phyloP scores from a whole-genome alignment of 2,888 invertebrate genomes.

The Diaphora mendica region DNA sequence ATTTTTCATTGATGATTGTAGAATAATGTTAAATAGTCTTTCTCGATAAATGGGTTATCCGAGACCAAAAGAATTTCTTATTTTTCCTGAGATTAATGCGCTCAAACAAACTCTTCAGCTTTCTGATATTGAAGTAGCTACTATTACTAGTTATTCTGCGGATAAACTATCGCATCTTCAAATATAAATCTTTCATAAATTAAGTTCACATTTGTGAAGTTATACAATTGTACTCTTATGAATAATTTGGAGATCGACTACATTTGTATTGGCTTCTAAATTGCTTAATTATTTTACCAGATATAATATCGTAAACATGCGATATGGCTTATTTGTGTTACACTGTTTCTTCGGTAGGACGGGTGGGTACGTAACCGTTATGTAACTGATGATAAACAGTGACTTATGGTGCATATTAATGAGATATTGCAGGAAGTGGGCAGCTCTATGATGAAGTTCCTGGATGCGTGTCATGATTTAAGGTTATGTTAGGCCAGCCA shows the following conservation, averaged over 20 bases:
- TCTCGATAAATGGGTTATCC: too few species aligned
- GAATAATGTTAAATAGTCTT: too few species aligned
- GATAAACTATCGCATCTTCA: too few species aligned
- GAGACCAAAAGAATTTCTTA: too few species aligned
- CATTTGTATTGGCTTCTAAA: neutral
- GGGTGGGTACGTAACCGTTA: conserved; percentile 47
- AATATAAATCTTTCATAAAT: neutral
- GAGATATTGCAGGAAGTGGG: conserved; percentile 49
- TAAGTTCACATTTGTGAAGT: neutral
- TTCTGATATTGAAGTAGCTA: too few species aligned
- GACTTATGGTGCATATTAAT: conserved; percentile 51
- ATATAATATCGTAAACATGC: neutral
- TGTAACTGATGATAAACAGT: conserved; percentile 47
- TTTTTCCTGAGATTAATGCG: too few species aligned
- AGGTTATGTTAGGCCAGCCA: neutral
- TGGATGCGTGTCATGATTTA: conserved; percentile 22
- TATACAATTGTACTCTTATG: neutral
- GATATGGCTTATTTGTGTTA: conserved; percentile 20
- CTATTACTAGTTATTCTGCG: too few species aligned
- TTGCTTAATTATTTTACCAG: neutral
- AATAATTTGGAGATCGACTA: too few species aligned
- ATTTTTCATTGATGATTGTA: neutral
- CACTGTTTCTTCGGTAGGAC: conserved; percentile 27
- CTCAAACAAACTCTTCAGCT: too few species aligned
- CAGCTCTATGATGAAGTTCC: conserved; percentile 28